phyloP scores from a whole-genome alignment of 2,888 invertebrate species.

The Microplitis manilae region DNA sequence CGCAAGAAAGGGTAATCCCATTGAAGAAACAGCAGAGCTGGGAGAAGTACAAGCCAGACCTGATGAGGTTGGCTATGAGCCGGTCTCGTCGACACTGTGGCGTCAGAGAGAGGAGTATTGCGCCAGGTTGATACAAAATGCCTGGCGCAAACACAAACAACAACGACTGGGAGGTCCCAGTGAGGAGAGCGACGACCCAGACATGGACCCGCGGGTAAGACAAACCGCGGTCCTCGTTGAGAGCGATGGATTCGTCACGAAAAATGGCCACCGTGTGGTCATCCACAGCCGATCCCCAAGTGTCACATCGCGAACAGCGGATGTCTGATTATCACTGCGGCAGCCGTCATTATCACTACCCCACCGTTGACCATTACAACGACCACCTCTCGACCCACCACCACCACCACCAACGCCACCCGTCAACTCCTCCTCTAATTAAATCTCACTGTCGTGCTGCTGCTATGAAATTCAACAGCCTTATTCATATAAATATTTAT shows the following conservation, averaged over 20 bases:
- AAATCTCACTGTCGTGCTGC: constrained; percentile 24
- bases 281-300: constrained; percentile 90
- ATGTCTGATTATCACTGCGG: constrained; percentile 84
- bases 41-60: constrained; percentile 88
- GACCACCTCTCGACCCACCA: constrained; percentile 26
- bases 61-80: constrained; percentile 92
- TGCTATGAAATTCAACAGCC: constrained; percentile 62
- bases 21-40: constrained; percentile 92
- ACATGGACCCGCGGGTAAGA: constrained; percentile 70
- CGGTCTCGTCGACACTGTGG: constrained; percentile 95
- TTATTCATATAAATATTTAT: constrained; percentile 51
- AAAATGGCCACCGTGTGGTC: constrained; percentile 92
- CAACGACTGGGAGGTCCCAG: constrained; percentile 76
- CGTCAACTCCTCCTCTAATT: constrained; percentile 25
- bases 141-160: constrained; percentile 91
- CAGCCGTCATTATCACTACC: constrained; percentile 53
- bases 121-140: constrained; percentile 94
- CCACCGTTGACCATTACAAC: constrained; percentile 49
- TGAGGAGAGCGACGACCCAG: constrained; percentile 73
- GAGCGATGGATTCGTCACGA: constrained; percentile 86
- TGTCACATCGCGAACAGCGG: constrained; percentile 86
- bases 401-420: constrained; percentile 26
- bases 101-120: constrained; percentile 97
- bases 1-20: constrained; percentile 94
- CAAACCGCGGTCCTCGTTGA: constrained; percentile 90